Conservation (phyloP, 2,888 invertebrate species). For the Bombyx huttoni region DNA sequence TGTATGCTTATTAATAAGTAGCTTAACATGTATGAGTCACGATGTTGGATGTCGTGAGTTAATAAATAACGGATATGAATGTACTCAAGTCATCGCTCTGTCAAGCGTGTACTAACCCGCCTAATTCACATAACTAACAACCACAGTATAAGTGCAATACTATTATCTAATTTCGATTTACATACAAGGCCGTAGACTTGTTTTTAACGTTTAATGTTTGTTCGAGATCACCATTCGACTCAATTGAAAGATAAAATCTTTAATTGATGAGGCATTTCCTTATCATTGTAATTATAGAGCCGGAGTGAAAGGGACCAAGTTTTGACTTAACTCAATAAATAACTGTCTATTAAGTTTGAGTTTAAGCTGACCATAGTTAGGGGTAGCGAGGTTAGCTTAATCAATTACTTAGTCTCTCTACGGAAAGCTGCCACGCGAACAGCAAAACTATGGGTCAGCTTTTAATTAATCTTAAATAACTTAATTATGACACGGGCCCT, state of each 20-base stretch:
- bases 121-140: not conserved
- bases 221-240: no score
- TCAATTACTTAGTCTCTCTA: conserved; percentile 50
- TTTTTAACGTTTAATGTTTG: no score
- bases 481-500: conserved; percentile 39
- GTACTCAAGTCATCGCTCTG: conserved; percentile 29
- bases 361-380: conserved; percentile 44
- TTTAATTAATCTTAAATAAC: conserved; percentile 53
- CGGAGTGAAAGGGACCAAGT: conserved; percentile 17
- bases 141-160: not conserved
- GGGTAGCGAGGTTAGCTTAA: conserved; percentile 46
- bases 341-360: conserved; percentile 36
- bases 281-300: no score
- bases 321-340: conserved; percentile 37
- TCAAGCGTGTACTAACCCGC: not conserved
- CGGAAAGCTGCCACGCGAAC: conserved; percentile 23
- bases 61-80: conserved; percentile 41
- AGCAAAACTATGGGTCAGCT: conserved; percentile 16
- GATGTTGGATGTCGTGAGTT: conserved; percentile 24
- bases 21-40: conserved; percentile 45
- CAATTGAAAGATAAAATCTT: no score
- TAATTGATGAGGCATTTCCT: no score
- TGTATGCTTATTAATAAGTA: conserved; percentile 56
- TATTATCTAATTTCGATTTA: no score
- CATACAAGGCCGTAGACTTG: no score